A percentile compares a stretch with the other conserved stretches of the same genome.
These are phyloP conservation scores for Ornithorhynchus anatinus DNA, from an alignment of 2,113 vertebrate species.

Conservation along the genomic window DNA sequence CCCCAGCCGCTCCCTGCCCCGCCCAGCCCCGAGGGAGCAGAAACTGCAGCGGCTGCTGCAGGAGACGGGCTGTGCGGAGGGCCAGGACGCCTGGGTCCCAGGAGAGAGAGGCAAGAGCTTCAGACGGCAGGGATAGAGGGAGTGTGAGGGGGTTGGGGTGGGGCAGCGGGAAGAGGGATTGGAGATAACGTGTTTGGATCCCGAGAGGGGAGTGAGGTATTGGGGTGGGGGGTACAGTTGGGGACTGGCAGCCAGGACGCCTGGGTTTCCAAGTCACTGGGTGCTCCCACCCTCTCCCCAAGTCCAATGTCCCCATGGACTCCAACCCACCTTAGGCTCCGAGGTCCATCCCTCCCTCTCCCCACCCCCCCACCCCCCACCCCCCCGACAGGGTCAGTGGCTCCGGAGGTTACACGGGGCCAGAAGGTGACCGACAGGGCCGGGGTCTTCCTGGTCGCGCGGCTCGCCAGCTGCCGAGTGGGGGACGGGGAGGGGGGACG, in stretches of 20 bases:
- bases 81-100: background rate
- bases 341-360: background rate
- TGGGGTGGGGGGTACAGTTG: background rate
- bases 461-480: background rate
- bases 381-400: background rate
- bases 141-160: background rate
- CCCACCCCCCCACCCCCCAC: background rate
- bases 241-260: background rate
- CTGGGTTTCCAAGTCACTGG: background rate
- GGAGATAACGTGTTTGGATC: background rate
- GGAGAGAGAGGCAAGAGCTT: background rate
- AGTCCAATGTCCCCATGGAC: too few relatives aligned
- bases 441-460: background rate
- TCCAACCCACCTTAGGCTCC: background rate
- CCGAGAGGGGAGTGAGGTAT: too few relatives aligned
- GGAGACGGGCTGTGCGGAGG: background rate
- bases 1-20: background rate
- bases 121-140: background rate
- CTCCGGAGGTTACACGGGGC: background rate
- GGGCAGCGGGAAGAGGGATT: background rate
- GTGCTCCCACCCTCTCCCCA: background rate
- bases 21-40: constrained; percentile 2
- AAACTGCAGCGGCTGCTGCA: background rate
- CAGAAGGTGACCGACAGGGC: background rate
- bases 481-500: background rate